Base-by-base conservation (phyloP, 1,140 invertebrate species). In the Hetaerina americana region DNA sequence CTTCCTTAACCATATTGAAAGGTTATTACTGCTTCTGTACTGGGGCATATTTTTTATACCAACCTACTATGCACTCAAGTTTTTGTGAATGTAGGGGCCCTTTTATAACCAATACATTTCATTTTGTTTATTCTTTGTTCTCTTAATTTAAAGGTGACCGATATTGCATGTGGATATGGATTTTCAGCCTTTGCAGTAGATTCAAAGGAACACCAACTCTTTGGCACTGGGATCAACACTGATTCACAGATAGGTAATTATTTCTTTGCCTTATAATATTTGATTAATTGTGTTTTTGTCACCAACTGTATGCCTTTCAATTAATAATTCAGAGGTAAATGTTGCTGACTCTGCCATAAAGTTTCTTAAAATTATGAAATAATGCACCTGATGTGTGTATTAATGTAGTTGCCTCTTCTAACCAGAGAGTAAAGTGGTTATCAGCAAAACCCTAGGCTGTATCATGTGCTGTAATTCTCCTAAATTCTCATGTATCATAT, bases 221-320 rank as follows among this genome's bases (percentile, higher is more conserved):
- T 92, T 84, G 96, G 94, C 0, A 90, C 88, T 75, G 96, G 96
- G 0, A 85, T 97, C 27, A 98, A 98, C 81, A 92, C 90, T 26
- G 93, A 96, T 81, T 95, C 92, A 5, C 96, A 98, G 83, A 84
- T 98, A 72, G 94, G 96, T 74, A 84, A 81, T 27, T 57, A 3
- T 3, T 3, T 26, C 18, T 12, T 57, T 57, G 49, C 22, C 12
- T 57, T 57, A 22, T 12, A 22, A 22, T 22, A 12, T 22, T 12
- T 12, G 49, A 22, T 57, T 22, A 12, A 12, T 12, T 57, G 12
- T 12, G 49, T 57, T 57, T 12, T 12, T 12, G 22, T n/a, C n/a
- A n/a, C n/a, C n/a, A n/a, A n/a, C n/a, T n/a, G n/a, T n/a, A n/a
- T n/a, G n/a, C n/a, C n/a, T n/a, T n/a, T n/a, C 49, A 57, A 12